These are phyloP conservation scores for Crossocerus cetratus DNA, from an alignment of 2,888 invertebrate genomes.

Conservation along the genomic window DNA sequence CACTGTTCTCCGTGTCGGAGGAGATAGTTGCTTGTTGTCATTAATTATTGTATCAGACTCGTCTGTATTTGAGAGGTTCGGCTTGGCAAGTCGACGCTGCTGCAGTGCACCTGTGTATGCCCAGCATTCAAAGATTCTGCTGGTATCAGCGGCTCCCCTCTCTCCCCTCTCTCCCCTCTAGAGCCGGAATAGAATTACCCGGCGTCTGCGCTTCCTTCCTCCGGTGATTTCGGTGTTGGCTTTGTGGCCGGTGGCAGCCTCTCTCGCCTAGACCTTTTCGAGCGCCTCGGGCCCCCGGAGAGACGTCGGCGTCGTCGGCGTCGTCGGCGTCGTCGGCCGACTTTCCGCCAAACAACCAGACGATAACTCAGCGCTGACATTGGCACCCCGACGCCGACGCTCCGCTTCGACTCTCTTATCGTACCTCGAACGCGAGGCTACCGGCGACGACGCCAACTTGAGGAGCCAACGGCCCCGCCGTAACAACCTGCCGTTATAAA, in stretches of 20 bases:
- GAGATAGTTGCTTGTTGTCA: no score
- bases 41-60: no score
- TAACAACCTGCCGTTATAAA: neutral
- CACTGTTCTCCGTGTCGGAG: no score
- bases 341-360: slow-evolving; percentile 33
- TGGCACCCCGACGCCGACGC: slow-evolving; percentile 38
- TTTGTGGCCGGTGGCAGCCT: neutral
- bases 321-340: slow-evolving; percentile 28
- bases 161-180: no score
- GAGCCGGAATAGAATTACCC: neutral
- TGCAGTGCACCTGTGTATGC: neutral
- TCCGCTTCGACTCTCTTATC: slow-evolving; percentile 33
- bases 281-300: slow-evolving; percentile 33
- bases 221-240: neutral
- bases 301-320: no score
- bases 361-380: slow-evolving; percentile 51
- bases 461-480: neutral
- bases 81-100: no score
- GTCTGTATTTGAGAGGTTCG: no score
- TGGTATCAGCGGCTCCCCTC: neutral
- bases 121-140: neutral
- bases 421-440: neutral
- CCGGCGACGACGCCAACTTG: slow-evolving; percentile 9
- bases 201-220: slow-evolving; percentile 1
- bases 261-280: neutral